Conservation (phyloP, 2,888 invertebrate genomes). For the Eumerus sabulonum region DNA sequence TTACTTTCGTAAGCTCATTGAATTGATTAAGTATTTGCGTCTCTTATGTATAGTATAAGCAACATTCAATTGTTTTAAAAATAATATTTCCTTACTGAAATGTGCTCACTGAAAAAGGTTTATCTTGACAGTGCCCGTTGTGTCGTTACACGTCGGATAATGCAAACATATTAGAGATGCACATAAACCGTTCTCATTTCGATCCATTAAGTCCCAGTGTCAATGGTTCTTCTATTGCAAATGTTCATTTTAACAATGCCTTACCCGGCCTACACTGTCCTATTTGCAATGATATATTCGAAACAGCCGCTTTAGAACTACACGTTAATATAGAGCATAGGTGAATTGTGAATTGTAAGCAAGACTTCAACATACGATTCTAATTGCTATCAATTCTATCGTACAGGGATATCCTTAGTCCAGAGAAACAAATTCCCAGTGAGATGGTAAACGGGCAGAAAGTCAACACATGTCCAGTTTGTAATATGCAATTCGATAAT, state of each 20-base stretch:
- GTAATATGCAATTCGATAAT: conserved; percentile 78
- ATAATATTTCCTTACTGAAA: too few species aligned
- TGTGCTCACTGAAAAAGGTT: conserved; percentile 25
- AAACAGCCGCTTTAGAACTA: conserved; percentile 88
- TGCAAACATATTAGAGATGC: conserved; percentile 87
- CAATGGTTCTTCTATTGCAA: conserved; percentile 77
- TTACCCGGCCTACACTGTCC: conserved; percentile 85
- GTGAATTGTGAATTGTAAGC: conserved; percentile 82
- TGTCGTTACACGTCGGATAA: conserved; percentile 88
- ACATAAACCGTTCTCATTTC: conserved; percentile 91
- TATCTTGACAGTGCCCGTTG: conserved; percentile 83
- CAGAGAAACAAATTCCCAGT: conserved; percentile 70
- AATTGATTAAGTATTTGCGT: too few species aligned
- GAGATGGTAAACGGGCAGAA: conserved; percentile 70
- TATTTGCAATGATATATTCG: conserved; percentile 86
- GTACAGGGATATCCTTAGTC: conserved; percentile 73
- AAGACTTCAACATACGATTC: not conserved
- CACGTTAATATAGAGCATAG: conserved; percentile 92
- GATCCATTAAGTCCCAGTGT: conserved; percentile 77
- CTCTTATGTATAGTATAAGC: too few species aligned
- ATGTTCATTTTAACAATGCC: conserved; percentile 77
- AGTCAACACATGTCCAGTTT: conserved; percentile 79
- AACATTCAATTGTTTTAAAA: too few species aligned
- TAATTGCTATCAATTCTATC: conserved; percentile 4
- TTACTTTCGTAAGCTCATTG: too few species aligned